Evolutionary conservation across 2,797 vertebrate genomes (phyloP).

Genomic region (Eremophila alpestris): DNA sequence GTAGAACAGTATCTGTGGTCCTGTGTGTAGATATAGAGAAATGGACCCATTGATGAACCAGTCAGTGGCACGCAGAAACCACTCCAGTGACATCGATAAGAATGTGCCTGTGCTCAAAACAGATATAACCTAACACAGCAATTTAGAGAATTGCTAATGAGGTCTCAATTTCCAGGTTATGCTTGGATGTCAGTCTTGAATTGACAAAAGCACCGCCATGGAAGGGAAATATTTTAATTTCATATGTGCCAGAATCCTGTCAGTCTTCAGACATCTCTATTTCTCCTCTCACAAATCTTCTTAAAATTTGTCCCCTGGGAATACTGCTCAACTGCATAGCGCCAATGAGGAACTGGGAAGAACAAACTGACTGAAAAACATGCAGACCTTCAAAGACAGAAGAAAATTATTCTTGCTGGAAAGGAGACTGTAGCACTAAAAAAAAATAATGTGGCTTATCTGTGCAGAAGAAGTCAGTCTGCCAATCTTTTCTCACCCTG

Average conservation of each 20-base stretch:
- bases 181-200: conserved; percentile 30
- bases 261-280: conserved; percentile 57
- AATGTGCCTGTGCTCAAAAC: fast-evolving
- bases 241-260: conserved; percentile 28
- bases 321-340: not conserved
- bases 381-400: not conserved
- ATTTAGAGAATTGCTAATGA: conserved; percentile 12
- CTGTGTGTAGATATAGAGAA: not conserved
- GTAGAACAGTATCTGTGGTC: not conserved
- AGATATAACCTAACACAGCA: not conserved
- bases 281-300: conserved; percentile 2
- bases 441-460: not conserved
- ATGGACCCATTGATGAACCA: not conserved
- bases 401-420: not conserved
- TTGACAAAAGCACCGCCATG: not conserved
- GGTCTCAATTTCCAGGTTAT: conserved; percentile 14
- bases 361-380: conserved; percentile 5
- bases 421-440: not conserved
- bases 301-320: conserved; percentile 17
- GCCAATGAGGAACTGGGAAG: not conserved
- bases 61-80: not conserved
- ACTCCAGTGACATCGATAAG: not conserved
- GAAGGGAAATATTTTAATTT: conserved; percentile 51
- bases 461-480: not conserved
- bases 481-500: not conserved